Base-by-base conservation (phyloP, 2,888 invertebrate genomes). In the Gymnoscelis rufifasciata region DNA sequence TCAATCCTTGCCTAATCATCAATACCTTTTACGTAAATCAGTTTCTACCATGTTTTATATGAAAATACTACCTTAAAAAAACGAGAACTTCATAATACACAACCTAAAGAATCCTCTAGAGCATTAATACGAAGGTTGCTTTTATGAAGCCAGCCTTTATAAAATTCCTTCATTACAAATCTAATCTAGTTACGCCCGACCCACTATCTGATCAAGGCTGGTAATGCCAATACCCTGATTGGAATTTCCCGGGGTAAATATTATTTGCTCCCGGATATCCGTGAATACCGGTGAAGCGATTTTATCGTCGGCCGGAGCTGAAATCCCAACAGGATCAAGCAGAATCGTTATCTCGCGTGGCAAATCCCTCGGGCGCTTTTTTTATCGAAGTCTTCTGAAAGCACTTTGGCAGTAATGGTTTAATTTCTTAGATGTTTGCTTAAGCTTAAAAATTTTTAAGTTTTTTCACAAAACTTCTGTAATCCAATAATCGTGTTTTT, bases 261-360 rank as follows among this genome's bases (percentile, higher is more conserved):
- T 15, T 33, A 19, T 33, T 15, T 33, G 31, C n/a, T 14, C 8
- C 10, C 33, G 10, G 15, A 19, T 15, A 33, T 33, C 10, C 5
- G 33, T 33, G 7, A 33, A 33, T 33, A 33, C 33, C 19, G 33
- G 33, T 11, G 15, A 15, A 33, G 15, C 33, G 33, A n/a, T 33
- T 33, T 33, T 33, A 33, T 15, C 33, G 19, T 15, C 15, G 14
- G 2, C 4, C 15, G 31, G 14, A 10, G 15, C 33, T 19, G 33
- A n/a, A 10, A n/a, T 30, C 13, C 31, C 31, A 7, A 14, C 10
- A 33, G 33, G 15, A 15, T 33, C 33, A 33, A 6, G 6, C 15
- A 15, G 15, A 7, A 33, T 33, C 33, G 33, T 19, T 33, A 19
- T 33, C 33, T 33, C 10, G 31, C 10, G n/a, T 13, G 3, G 14